Evolutionary conservation across 2,113 vertebrate species (phyloP).

Genomic region (Natator depressus): DNA sequence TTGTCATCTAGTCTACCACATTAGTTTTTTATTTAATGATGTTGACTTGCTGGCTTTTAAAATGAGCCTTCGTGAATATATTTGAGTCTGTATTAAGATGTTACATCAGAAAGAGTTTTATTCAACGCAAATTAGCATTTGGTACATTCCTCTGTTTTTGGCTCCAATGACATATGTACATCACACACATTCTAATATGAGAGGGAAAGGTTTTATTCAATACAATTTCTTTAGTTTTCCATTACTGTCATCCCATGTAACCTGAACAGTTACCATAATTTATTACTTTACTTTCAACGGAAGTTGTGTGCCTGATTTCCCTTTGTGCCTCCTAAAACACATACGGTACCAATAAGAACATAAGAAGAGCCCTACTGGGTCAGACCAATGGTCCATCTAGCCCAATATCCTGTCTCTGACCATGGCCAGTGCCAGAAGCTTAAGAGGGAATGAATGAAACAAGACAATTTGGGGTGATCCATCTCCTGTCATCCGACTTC

Average conservation of each 20-base stretch:
- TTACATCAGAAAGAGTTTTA: rapidly evolving
- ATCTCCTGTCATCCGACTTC: neutral
- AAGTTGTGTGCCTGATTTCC: neutral
- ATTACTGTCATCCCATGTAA: neutral
- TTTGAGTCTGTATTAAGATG: neutral
- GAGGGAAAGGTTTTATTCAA: neutral
- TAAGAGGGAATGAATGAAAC: neutral
- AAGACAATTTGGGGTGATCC: neutral
- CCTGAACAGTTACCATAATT: neutral
- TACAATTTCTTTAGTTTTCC: neutral
- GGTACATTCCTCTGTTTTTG: neutral
- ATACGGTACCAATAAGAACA: neutral
- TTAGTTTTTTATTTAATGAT: neutral
- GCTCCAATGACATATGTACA: neutral
- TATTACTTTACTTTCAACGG: neutral
- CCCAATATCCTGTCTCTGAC: neutral
- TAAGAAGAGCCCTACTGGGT: neutral
- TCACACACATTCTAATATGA: neutral
- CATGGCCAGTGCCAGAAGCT: neutral
- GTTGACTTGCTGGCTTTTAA: neutral
- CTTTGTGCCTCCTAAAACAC: neutral
- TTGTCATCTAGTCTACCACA: neutral
- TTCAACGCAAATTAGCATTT: neutral
- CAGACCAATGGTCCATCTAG: neutral
- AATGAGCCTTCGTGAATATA: neutral